Conservation (phyloP, 2,113 vertebrate species). For the Pavo muticus region DNA sequence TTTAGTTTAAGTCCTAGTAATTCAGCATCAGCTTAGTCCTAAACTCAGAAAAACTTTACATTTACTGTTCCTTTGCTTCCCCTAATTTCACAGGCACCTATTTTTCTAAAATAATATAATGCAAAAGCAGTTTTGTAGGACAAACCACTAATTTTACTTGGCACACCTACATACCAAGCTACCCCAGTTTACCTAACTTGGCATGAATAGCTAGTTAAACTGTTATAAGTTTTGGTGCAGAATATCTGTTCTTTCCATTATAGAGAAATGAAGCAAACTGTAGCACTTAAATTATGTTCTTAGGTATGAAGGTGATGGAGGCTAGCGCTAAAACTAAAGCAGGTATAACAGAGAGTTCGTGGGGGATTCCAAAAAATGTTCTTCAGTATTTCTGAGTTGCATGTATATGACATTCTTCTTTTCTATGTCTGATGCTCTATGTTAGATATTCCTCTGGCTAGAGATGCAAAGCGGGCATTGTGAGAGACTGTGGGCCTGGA, state of each 20-base stretch:
- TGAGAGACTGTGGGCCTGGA: background rate
- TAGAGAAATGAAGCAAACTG: background rate
- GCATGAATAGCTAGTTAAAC: background rate
- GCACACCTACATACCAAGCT: background rate
- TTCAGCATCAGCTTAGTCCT: background rate
- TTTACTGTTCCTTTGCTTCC: background rate
- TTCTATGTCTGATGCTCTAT: background rate
- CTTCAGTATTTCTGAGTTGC: background rate
- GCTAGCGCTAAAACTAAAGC: background rate
- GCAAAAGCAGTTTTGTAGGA: background rate
- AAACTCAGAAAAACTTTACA: background rate
- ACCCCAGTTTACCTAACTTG: background rate
- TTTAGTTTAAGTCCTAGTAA: background rate
- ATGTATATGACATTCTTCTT: background rate
- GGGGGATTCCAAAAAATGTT: background rate
- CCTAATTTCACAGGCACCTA: background rate
- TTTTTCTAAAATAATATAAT: background rate
- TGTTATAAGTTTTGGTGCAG: background rate
- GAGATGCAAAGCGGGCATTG: rapidly evolving
- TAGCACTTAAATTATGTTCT: background rate
- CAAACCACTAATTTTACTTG: background rate
- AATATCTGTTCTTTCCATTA: background rate
- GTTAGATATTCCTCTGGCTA: background rate
- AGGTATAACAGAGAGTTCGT: background rate
- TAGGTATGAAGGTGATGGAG: background rate